Base-by-base conservation (phyloP, 64 coral and sea anemone genomes). In the Hydrozoanthus tunicans region DNA sequence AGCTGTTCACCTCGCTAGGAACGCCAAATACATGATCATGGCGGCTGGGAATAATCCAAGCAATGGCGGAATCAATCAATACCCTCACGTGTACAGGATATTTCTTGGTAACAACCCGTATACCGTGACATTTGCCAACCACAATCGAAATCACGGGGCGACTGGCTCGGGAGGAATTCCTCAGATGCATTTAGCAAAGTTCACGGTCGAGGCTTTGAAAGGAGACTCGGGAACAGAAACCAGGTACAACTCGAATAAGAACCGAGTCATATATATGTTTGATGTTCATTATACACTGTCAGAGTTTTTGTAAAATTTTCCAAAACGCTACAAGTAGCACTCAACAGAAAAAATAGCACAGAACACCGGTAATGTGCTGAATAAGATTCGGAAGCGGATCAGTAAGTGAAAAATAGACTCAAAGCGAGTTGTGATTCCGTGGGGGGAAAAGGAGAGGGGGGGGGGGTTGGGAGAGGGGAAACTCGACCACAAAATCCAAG, bases 41-140 rank as follows among this genome's bases (percentile, higher is more conserved):
- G 95, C 95, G 20, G 95, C 92, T 14, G 95, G 95, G 32, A 92
- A 89, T 73, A 94, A 96, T 64, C 95, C 95, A 6, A 58, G 55
- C 15, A 90, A 15, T 9, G 94, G 92, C 20, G 95, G 92, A 76
- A 96, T 96, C 61, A 82, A 93, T 62, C n/a, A 71, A 43, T 96
- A 93, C 70, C n/a, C 82, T 75, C 77, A 96, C 71, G 89, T 96
- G 12, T 96, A 91, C 76, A 69, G 92, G 6, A 93, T 93, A 61
- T 78, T 77, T 70, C 68, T 96, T 15, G 80, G 93, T 55, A 56
- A 93, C 62, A 88, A 94, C 32, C 74, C 69, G 20, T 96, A 93
- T 81, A 96, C 79, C 15, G 89, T 96, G 13, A 93, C 95, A 43
- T 96, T 96, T 64, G 95, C 95, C 17, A 96, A 96, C 83, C 95